A percentile compares a stretch with the other conserved stretches of the same genome.
phyloP scores from a whole-genome alignment of 2,888 invertebrate genomes.

The Drosophila stalkeri region DNA sequence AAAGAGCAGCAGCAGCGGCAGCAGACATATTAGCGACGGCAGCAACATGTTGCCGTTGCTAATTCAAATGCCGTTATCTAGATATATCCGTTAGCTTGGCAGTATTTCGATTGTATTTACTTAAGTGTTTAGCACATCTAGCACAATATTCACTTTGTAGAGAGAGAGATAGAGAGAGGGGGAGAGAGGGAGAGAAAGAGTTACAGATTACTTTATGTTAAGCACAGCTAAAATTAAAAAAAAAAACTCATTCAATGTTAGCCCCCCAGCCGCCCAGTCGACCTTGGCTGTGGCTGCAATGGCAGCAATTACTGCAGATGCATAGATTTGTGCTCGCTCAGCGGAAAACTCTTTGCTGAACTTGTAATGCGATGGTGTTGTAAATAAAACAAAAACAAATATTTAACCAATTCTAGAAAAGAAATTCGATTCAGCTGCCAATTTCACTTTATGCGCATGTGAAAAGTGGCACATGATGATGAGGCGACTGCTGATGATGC shows the following conservation, averaged over 20 bases:
- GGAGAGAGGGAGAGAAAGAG: background rate
- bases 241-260: constrained; percentile 68
- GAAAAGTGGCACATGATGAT: constrained; percentile 80
- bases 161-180: background rate
- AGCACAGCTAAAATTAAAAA: constrained; percentile 14
- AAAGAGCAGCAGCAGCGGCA: constrained; percentile 35
- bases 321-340: constrained; percentile 41
- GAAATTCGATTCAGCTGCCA: constrained; percentile 58
- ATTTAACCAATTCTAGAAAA: constrained; percentile 54
- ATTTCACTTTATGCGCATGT: constrained; percentile 77
- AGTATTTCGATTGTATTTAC: constrained; percentile 55
- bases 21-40: constrained; percentile 49
- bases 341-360: constrained; percentile 33
- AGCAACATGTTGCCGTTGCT: constrained; percentile 72
- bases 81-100: constrained; percentile 59
- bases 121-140: constrained; percentile 68
- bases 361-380: background rate
- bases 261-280: constrained; percentile 49
- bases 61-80: constrained; percentile 70
- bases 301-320: constrained; percentile 29
- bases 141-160: constrained; percentile 44
- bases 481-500: constrained; percentile 53
- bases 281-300: constrained; percentile 63
- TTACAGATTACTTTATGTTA: constrained; percentile 38
- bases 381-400: constrained; percentile 14